Evolutionary conservation across 2,888 invertebrate genomes (phyloP), one percentile per base, ranked within the genome.

Genomic region (Crocallis elinguaria): DNA sequence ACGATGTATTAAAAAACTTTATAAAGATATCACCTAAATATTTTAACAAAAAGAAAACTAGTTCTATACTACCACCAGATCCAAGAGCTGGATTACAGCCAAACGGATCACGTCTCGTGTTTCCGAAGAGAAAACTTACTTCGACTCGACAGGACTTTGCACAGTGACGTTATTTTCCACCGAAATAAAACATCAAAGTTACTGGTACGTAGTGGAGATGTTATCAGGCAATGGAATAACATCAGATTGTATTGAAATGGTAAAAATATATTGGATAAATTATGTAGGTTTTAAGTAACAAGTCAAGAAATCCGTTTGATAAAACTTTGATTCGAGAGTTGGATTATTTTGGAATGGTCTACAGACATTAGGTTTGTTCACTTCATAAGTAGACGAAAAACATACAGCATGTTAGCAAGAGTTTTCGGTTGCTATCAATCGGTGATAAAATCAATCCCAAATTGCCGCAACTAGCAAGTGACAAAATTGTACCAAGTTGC

Each of bases 61-160:
- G 42, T 38, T 39, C 27, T 44, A 49, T 50, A 49, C 60, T 57
- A n/a, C 48, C 36, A 61, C 57, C 25, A 60, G 67, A 64, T 71
- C 67, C 71, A 67, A 67, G 71, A 74, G 76, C 79, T 82, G 81
- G 82, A 81, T 81, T 78, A 78, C 72, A 77, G 82, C 81, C 82
- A 82, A 82, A 78, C 75, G 78, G 77, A 78, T 77, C 79, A 77
- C 79, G 78, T 80, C 75, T 68, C 68, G 66, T 66, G 74, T 74
- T 76, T 81, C 80, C 75, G 75, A 71, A 75, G 74, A 76, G 77
- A 74, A 82, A 80, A 78, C 79, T 77, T 71, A 71, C 73, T 77
- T 73, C 71, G 65, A 67, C 70, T 67, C 66, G 68, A 69, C 67
- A 68, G 69, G 69, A 69, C 68, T 68, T 75, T 64, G 69, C 68